Base-by-base conservation (phyloP, 1,140 invertebrate genomes). In the Panagrolaimus sp. region DNA sequence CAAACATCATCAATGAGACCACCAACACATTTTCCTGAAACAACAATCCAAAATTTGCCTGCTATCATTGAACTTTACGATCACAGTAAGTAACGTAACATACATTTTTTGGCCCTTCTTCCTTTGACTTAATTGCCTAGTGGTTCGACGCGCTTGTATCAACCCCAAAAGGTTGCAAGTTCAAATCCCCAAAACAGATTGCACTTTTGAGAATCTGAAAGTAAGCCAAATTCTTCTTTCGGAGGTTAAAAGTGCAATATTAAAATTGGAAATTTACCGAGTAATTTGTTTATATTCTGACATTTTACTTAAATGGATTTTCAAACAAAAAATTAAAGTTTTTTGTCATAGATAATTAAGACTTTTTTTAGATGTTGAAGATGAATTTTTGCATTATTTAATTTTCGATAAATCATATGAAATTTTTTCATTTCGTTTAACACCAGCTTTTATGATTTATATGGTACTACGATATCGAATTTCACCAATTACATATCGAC, bases 391-490 rank as follows among this genome's bases (percentile, higher is more conserved):
- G 1, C 46, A 44, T 25, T 20, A 48, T 11, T 31, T 70, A 16
- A 43, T 70, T 1, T 25, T 42, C 25, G 16, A 62, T 25, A 16
- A 16, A 3, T 43, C 31, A 0, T 23, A 27, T 8, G 46, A 67
- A 27, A 38, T 73, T 43, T 27, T 61, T 13, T 25, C 44, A 16
- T 77, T 78, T 62, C 68, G 65, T 7, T 65, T 79, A n/a, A 66
- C 80, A 4, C 79, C 79, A 8, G 80, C 80, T 9, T 82, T 80
- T 57, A 63, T 75, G 13, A 64, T 80, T 27, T 80, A 80, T 47
- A 73, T 82, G 71, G 66, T 72, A 1, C 65, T 69, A 25, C 74
- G 80, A 25, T 72, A 79, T 51, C 66, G 77, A 44, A 63, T 82
- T 11, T 66, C 74, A 1, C 63, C 68, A 62, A n/a, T 73, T 47